Evolutionary conservation across 2,888 invertebrate species (phyloP), one percentile per base, ranked within the genome.

Genomic region (Cabera pusaria): DNA sequence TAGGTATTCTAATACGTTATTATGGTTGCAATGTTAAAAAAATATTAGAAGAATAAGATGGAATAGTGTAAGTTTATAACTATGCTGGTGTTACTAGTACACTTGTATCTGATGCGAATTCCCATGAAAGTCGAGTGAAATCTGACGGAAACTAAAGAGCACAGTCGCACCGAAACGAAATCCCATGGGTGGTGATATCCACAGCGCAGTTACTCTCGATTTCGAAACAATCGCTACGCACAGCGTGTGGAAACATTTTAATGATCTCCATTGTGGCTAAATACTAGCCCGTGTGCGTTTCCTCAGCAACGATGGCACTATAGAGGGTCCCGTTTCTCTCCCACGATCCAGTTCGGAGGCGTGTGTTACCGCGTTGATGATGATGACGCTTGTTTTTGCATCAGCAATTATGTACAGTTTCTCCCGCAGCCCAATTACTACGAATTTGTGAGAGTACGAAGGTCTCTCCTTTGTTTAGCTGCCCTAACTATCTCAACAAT

Each of bases 341-440:
- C 83, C 87, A 88, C 87, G 87, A 79, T 81, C 83, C 72, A 85
- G 70, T 84, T 88, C 60, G 63, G 73, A 39, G 44, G 72, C 77
- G 80, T 83, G 79, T 83, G 73, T 72, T 83, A 78, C 77, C 76
- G 76, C 72, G 75, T 66, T 73, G 76, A 75, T 80, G 80, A 81
- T 82, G 83, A 73, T 72, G 77, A 69, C 66, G 72, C 68, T 70
- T 69, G 78, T 83, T 86, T 86, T 84, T 83, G 81, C 85, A 81
- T 84, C 73, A 79, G 73, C 78, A 81, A 85, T 86, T 87, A 85
- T 81, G 72, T 77, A 78, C 82, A 80, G 82, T 82, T 81, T 86
- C 83, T 84, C 85, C 73, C 69, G 66, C 64, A 72, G 70, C 69
- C 77, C 75, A 83, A 82, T 86, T 82, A 83, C 67, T 47, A 67